Base-by-base conservation (phyloP, 1,140 invertebrate species). In the Lethocerus indicus region DNA sequence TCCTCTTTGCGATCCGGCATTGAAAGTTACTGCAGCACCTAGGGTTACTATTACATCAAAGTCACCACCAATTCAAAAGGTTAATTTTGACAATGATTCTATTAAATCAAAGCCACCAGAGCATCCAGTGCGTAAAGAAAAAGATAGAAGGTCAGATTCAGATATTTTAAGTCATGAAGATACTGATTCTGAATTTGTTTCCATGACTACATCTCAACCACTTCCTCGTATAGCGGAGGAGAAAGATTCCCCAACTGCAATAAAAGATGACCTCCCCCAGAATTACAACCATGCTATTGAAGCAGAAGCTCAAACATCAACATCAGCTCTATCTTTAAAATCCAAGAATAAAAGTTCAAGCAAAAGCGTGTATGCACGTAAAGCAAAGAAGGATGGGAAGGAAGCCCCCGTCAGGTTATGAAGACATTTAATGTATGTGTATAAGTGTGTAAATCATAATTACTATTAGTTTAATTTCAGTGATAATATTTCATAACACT, bases 211-310 rank as follows among this genome's bases (percentile, higher is more conserved):
- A 0, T 67, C 66, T 49, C 72, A 75, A 59, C 59, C 71, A 3
- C 59, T 83, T 37, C 80, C 80, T 3, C 67, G 80, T 49, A 83
- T 83, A 55, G 83, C 84, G 0, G 84, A 87, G 60, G 83, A 87
- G 61, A 86, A 86, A 60, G 83, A 87, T 63, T 85, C 82, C 13
- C 83, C 83, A 0, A 86, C 82, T 0, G 75, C 75, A 18, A 56
- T 42, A 0, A 71, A 68, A 48, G 57, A 61, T 12, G 60, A 57
- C n/a, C n/a, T n/a, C n/a, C n/a, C n/a, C n/a, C n/a, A n/a, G n/a
- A n/a, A n/a, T n/a, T n/a, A n/a, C n/a, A n/a, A n/a, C n/a, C n/a
- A n/a, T n/a, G n/a, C n/a, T n/a, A n/a, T n/a, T n/a, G n/a, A n/a
- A n/a, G n/a, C n/a, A n/a, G n/a, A n/a, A n/a, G n/a, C n/a, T n/a